Conservation (phyloP, 2,888 invertebrate genomes). For the Sacculina carcini region DNA sequence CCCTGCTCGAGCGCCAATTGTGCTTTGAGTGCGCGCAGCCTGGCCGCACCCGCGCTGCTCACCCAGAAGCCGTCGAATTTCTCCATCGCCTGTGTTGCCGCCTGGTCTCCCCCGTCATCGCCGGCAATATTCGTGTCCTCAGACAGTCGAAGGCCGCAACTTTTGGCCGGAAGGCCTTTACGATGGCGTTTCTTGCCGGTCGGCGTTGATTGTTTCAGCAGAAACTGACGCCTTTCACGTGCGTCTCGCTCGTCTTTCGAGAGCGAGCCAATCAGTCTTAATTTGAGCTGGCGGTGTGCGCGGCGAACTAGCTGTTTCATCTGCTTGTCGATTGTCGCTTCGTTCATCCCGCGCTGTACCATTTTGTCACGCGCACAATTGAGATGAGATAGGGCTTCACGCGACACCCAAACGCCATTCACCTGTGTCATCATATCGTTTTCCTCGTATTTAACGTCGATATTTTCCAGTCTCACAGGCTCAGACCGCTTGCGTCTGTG, state of each 20-base stretch:
- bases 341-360: background rate
- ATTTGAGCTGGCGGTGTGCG: background rate
- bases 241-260: background rate
- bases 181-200: too few species aligned
- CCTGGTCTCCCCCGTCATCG: too few species aligned
- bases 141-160: background rate
- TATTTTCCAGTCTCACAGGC: background rate
- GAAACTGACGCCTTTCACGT: background rate
- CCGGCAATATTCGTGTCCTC: background rate
- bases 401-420: background rate
- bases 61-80: conserved; percentile 1
- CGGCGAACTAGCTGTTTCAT: background rate
- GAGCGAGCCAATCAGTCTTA: background rate
- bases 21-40: background rate
- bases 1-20: background rate
- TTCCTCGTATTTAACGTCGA: background rate
- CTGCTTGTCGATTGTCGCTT: background rate
- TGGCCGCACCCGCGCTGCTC: background rate
- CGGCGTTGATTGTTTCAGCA: background rate
- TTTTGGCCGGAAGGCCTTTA: background rate
- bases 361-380: background rate
- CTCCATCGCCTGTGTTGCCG: too few species aligned
- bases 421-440: background rate
- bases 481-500: background rate
- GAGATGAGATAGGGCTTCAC: background rate